These are phyloP conservation scores for Spilogale gracilis DNA, from an alignment of 2,113 vertebrate species.

Conservation along the genomic window DNA sequence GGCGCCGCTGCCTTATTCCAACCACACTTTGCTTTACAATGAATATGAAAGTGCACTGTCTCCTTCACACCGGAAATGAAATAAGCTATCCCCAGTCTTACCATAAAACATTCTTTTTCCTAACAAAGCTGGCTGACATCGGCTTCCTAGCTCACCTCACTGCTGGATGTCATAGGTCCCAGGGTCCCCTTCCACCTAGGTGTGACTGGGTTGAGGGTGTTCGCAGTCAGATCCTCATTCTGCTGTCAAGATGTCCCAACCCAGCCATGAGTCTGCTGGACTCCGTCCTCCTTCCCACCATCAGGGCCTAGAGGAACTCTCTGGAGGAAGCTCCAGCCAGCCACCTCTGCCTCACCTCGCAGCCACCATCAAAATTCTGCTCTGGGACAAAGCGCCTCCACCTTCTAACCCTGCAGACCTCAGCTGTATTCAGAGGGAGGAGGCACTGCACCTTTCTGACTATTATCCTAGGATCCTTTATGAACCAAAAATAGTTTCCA, in stretches of 20 bases:
- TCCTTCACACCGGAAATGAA: neutral
- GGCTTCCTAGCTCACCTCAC: neutral
- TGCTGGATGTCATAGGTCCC: neutral
- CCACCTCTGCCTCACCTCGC: neutral
- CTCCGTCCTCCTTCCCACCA: neutral
- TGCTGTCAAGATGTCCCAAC: neutral
- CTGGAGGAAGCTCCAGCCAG: neutral
- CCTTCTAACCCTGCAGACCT: neutral
- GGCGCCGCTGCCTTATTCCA: neutral
- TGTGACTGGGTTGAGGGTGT: no score
- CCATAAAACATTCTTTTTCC: neutral
- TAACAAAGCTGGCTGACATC: neutral
- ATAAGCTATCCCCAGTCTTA: neutral
- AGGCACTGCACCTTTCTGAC: neutral
- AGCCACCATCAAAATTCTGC: neutral
- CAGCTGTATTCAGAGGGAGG: neutral
- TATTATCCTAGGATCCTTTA: neutral
- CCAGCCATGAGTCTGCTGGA: fast-evolving
- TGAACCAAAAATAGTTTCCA: neutral
- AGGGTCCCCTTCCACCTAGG: neutral
- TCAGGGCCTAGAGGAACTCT: no score
- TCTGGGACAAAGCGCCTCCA: no score
- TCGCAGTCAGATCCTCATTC: neutral
- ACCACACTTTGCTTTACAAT: neutral
- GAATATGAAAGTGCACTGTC: neutral